Base-by-base conservation (phyloP, 2,797 vertebrate species). In the Galagoides demidoff region DNA sequence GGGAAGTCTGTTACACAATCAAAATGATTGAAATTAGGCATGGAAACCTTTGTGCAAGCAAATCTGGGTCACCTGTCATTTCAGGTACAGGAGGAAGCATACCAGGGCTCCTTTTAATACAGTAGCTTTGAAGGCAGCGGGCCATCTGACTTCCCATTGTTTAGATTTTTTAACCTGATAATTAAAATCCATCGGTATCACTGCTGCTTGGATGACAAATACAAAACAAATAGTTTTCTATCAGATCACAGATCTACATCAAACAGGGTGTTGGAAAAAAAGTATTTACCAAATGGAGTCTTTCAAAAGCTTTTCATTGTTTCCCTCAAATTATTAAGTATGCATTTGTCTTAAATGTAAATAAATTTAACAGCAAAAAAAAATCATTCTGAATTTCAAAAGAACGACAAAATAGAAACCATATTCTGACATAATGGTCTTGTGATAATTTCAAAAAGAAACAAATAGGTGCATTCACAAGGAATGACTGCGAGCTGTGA, bases 161-260 rank as follows among this genome's bases (percentile, higher is more conserved):
- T 98, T 90, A 23, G 92, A 96, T 96, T 98, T 98, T 98, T 98
- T 96, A 97, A 96, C 96, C 96, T 97, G 97, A 98, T 98, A 98
- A 98, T 98, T 98, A 97, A 97, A 98, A 97, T 97, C 83, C 90
- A 95, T 92, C 97, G 94, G 82, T 86, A 97, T 92, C 98, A 61
- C 20, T 68, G 90, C 89, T 98, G 92, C 96, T 98, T 98, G 88
- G 86, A 97, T 98, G 98, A 96, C 88, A 98, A 96, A 93, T 96
- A 97, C 94, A 96, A 97, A 97, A 96, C 95, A 97, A 96, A 96
- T 93, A 96, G 25, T 45, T 97, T 96, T 52, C 37, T 98, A 95
- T 95, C 97, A 97, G 89, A 95, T 95, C 70, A 96, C 70, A 92
- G 87, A 93, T 97, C 84, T 74, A 94, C 85, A 95, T 76, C 92